Base-by-base conservation (phyloP, 2,888 invertebrate genomes). In the Pomacea canaliculata region DNA sequence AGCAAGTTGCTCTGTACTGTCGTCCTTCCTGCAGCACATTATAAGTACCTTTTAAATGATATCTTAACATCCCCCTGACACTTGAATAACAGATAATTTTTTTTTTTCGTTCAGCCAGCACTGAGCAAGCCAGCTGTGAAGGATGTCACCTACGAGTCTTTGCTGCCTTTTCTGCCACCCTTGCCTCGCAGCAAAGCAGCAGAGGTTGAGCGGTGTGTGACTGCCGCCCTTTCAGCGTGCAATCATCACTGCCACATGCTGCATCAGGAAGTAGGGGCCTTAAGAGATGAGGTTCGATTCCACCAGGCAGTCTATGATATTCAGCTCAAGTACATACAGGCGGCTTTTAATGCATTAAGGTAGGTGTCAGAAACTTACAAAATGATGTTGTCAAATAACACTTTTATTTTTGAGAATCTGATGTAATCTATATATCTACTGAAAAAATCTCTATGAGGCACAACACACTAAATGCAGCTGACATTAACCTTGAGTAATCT, bases 211-310 rank as follows among this genome's bases (percentile, higher is more conserved):
- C 79, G 79, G 27, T 74, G 85, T 9, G 79, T 89, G 51, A 81
- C 85, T 37, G 84, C 86, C 19, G 71, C 86, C 19, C 76, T 88
- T 0, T 86, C 84, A 69, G 83, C 85, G 0, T 83, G 82, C 69
- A 88, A 86, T 80, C 85, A 87, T 67, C 80, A 80, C 70, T 79
- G 83, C 10, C 81, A 82, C 74, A 85, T 87, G 82, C 73, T 83
- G 65, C 79, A 80, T 51, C 81, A 83, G 62, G 82, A 89, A 84
- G 87, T 87, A 71, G 37, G 76, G 46, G 70, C 72, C n/a, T 71
- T 86, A 70, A 80, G 84, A 73, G 85, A 86, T 48, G 89, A 89
- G 71, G 78, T 89, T 27, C 84, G 84, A 49, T 88, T 88, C 78
- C 89, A 89, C 74, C 83, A 84, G 65, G 80, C 83, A 56, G 85